Evolutionary conservation across 1,140 invertebrate genomes (phyloP), one percentile per base, ranked within the genome.

Genomic region (Lepidotrigona ventralis): DNA sequence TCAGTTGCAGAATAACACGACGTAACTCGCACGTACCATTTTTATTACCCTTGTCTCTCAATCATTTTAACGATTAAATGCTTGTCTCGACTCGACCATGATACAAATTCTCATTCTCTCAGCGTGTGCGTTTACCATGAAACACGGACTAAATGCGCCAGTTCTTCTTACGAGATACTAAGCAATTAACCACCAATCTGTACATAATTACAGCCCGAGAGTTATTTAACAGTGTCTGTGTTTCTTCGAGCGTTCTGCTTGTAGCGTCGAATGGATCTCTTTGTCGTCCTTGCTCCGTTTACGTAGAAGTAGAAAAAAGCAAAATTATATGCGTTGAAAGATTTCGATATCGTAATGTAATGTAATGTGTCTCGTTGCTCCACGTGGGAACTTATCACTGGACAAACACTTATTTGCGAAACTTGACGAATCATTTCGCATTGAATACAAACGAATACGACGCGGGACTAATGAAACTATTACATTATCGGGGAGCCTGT

Each of bases 181-280:
- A 81, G 72, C 54, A 68, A 81, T 81, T 81, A 81, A 23, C 51
- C 23, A 17, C 23, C 29, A 51, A 68, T 68, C 23, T n/a, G 72
- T 75, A 46, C 60, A 26, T 46, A 33, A 23, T 9, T 60, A 39
- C 46, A 69, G 26, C 14, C 17, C 33, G 69, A 21, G 23, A 23
- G 14, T 70, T 29, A 12, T 58, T 58, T 79, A 73, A 56, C 26
- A 56, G 9, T 73, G 17, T 26, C 46, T 21, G 15, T 12, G 29
- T 53, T 29, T 29, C 26, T 56, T 26, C 9, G 19, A 69, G 23
- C 21, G 11, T 26, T 64, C 15, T 21, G 73, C 11, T n/a, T 21
- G 19, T 23, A 46, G 56, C 23, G 29, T n/a, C 17, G 17, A 69
- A 54, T 17, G 0, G 15, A n/a, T 23, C 33, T 53, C 19, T 79